phyloP scores from a whole-genome alignment of 2,888 invertebrate species.

The Cheilosia impressa region DNA sequence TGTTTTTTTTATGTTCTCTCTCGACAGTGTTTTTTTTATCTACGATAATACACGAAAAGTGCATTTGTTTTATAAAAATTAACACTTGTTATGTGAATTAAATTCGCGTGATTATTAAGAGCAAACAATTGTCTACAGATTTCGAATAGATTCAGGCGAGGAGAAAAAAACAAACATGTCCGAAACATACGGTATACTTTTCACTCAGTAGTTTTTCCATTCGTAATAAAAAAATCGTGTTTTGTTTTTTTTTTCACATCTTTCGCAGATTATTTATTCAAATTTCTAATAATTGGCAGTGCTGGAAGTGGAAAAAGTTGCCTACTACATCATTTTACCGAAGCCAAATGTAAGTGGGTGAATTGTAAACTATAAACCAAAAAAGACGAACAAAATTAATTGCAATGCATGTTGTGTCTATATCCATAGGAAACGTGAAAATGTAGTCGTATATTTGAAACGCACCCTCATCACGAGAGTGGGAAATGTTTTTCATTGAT shows the following conservation, averaged over 20 bases:
- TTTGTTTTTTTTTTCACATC: slow-evolving; percentile 11
- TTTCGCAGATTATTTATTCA: slow-evolving; percentile 91
- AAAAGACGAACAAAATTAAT: neutral
- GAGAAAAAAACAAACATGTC: slow-evolving; percentile 78
- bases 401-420: neutral
- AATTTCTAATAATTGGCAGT: slow-evolving; percentile 93
- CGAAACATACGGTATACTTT: slow-evolving; percentile 81
- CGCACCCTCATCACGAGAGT: neutral
- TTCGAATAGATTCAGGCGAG: neutral
- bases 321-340: slow-evolving; percentile 92
- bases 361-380: neutral
- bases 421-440: slow-evolving; percentile 4
- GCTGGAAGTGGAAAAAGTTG: slow-evolving; percentile 94
- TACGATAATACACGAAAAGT: slow-evolving; percentile 3
- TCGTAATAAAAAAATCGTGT: neutral
- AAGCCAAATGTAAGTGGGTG: slow-evolving; percentile 90
- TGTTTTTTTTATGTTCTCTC: slow-evolving; percentile 15
- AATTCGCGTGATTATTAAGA: slow-evolving; percentile 12
- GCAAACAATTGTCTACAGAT: slow-evolving; percentile 30
- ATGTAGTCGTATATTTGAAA: slow-evolving; percentile 13
- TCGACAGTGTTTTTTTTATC: slow-evolving; percentile 13
- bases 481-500: neutral
- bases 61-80: slow-evolving; percentile 10
- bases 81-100: slow-evolving; percentile 49
- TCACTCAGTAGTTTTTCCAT: slow-evolving; percentile 10